Conservation (phyloP, 2,888 invertebrate genomes). For the Gortyna flavago region DNA sequence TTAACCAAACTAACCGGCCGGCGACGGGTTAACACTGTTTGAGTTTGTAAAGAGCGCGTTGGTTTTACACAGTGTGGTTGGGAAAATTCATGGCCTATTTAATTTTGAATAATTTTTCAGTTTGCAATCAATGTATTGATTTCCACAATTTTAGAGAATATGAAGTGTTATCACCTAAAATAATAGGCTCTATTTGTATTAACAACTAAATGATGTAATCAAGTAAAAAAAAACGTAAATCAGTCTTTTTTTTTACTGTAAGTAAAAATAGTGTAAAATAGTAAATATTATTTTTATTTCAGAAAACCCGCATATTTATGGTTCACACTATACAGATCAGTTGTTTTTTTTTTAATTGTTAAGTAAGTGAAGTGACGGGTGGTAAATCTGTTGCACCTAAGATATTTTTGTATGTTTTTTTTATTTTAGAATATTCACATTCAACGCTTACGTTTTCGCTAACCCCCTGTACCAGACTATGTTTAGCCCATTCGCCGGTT, state of each 20-base stretch:
- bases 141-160: neutral
- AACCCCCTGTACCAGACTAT: slow-evolving; percentile 13
- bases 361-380: too few relatives aligned
- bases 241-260: too few relatives aligned
- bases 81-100: neutral
- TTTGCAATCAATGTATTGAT: neutral
- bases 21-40: slow-evolving; percentile 62
- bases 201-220: neutral
- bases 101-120: neutral
- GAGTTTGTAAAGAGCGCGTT: slow-evolving; percentile 28
- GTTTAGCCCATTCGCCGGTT: slow-evolving; percentile 56
- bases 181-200: neutral
- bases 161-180: neutral
- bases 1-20: slow-evolving; percentile 60
- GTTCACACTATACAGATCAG: too few relatives aligned
- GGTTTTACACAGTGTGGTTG: slow-evolving; percentile 15
- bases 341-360: too few relatives aligned
- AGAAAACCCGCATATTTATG: too few relatives aligned
- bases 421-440: neutral
- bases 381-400: neutral
- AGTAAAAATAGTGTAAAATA: too few relatives aligned
- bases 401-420: neutral
- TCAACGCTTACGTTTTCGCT: neutral
- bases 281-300: too few relatives aligned
- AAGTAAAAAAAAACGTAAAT: neutral